These are phyloP conservation scores for Pituophis catenifer DNA, from an alignment of 2,113 vertebrate species.

Conservation along the genomic window DNA sequence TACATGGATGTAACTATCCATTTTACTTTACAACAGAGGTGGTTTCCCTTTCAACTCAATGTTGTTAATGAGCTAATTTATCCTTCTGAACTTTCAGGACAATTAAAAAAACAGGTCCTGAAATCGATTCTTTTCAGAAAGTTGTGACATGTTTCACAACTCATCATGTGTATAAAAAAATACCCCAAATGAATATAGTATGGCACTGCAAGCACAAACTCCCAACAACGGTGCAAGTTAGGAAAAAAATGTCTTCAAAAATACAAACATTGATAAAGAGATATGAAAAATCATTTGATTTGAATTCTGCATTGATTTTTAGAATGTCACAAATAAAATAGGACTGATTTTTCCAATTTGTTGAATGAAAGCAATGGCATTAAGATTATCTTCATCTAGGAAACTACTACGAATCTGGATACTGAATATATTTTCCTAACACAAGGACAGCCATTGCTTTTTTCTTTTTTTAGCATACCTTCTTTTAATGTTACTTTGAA, in stretches of 20 bases:
- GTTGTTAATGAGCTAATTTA: neutral
- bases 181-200: neutral
- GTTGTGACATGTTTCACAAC: neutral
- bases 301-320: neutral
- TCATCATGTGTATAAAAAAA: neutral
- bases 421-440: neutral
- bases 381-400: neutral
- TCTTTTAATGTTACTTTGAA: constrained; percentile 19
- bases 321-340: neutral
- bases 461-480: neutral
- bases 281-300: neutral
- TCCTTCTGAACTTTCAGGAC: neutral
- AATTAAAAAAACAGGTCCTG: neutral
- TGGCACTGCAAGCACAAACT: neutral
- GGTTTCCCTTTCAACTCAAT: neutral
- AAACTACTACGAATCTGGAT: neutral
- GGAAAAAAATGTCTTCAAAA: neutral
- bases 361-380: neutral
- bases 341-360: neutral
- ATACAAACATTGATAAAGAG: neutral
- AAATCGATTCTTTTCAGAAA: neutral
- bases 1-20: neutral
- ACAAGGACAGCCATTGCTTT: neutral
- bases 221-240: neutral
- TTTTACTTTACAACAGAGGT: neutral